Evolutionary conservation across 2,888 invertebrate genomes (phyloP), one percentile per base, ranked within the genome.

Genomic region (Cantharis nigra): DNA sequence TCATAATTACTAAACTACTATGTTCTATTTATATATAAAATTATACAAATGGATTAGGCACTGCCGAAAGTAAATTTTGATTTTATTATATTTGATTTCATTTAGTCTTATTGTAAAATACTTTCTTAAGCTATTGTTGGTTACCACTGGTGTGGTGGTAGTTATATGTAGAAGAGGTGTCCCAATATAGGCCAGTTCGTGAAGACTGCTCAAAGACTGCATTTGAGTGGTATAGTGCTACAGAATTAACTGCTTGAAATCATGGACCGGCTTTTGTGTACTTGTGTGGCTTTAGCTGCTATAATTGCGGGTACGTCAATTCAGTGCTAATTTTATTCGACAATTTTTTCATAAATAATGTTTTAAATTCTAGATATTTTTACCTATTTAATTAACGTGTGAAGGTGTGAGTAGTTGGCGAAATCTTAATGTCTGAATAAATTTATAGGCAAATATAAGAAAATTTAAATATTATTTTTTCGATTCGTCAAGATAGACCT

Each of bases 171-270:
- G 83, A 85, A 84, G 85, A 85, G 84, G 83, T 83, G 83, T 79
- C 81, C 49, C 82, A 83, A 86, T 86, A 85, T 86, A 86, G 86
- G 86, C 85, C 86, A 86, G 86, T 85, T 83, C 84, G 84, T 85
- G 84, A 82, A 82, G 75, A 79, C 74, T 75, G 72, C 79, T 79
- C 74, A 76, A 76, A 76, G 74, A 65, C 77, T 79, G 79, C 79
- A 79, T 77, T 79, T 70, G 72, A 77, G 78, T 74, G 78, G 63
- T 76, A 69, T 71, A 73, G 76, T 79, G 71, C 74, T 79, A 69
- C 72, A 71, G 76, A 70, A 78, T 69, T 73, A 74, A 70, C 74
- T 69, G 69, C 74, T 74, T 73, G 73, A 79, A 78, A 84, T 83
- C 82, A 84, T 84, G 82, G 82, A 79, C 76, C 81, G 83, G 79